Conservation (phyloP, 2,797 vertebrate species). For the Acestrorhynchus altus region DNA sequence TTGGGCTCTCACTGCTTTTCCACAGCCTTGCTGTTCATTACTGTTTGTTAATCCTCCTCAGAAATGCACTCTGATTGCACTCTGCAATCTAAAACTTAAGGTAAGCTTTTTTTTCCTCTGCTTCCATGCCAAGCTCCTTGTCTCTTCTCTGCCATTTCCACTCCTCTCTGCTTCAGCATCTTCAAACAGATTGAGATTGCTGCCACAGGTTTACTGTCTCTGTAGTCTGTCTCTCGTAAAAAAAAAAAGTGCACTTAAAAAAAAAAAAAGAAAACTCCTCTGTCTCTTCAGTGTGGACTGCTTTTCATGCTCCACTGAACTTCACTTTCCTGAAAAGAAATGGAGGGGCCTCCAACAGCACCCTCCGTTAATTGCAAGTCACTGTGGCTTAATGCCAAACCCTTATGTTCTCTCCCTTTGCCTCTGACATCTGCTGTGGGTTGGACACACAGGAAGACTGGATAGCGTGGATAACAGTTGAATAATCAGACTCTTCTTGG, state of each 20-base stretch:
- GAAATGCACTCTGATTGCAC: background rate
- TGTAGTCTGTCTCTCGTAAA: conserved; percentile 25
- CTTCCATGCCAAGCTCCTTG: background rate
- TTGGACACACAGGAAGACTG: background rate
- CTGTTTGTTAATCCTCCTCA: background rate
- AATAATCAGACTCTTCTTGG: background rate
- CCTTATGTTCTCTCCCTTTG: background rate
- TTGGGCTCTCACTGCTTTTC: background rate
- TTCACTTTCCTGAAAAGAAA: conserved; percentile 56
- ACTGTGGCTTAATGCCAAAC: conserved; percentile 43
- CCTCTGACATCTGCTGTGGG: background rate
- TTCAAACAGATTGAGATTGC: conserved; percentile 26
- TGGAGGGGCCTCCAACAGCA: conserved; percentile 49
- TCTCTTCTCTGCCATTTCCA: conserved; percentile 18
- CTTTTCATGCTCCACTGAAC: conserved; percentile 51
- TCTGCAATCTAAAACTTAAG: background rate
- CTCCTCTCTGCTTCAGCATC: conserved; percentile 2
- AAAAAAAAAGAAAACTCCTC: too few relatives aligned
- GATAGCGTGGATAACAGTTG: background rate
- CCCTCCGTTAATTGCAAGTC: conserved; percentile 49
- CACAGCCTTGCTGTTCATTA: background rate
- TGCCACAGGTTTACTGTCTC: conserved; percentile 20
- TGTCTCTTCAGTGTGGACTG: conserved; percentile 41
- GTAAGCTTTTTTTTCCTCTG: background rate
- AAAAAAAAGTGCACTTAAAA: conserved; percentile 26